Evolutionary conservation across 2,113 vertebrate genomes (phyloP).

Genomic region (Scatophagus argus): DNA sequence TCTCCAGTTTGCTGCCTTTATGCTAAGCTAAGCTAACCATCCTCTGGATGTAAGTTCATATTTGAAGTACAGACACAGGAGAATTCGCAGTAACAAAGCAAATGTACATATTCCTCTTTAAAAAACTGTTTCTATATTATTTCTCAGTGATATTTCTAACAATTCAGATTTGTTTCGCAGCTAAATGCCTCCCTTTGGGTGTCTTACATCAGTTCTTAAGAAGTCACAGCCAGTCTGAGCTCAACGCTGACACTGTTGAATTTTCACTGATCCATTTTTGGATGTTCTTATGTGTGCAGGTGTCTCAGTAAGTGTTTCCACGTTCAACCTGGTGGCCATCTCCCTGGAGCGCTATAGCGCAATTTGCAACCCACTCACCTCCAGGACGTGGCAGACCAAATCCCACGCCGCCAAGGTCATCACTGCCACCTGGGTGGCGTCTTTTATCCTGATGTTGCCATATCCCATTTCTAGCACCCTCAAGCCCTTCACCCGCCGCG

Average conservation of each 20-base stretch:
- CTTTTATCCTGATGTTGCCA: constrained; percentile 94
- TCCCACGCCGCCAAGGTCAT: constrained; percentile 96
- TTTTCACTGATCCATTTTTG: not conserved
- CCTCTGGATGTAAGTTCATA: too few relatives aligned
- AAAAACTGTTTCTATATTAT: too few relatives aligned
- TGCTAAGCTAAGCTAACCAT: not conserved
- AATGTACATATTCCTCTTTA: too few relatives aligned
- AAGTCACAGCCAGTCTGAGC: not conserved
- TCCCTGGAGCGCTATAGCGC: constrained; percentile 97
- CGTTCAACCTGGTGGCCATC: constrained; percentile 97
- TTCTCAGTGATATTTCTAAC: too few relatives aligned
- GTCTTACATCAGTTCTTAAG: too few relatives aligned
- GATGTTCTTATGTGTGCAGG: constrained; percentile 77
- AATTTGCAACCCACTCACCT: constrained; percentile 96
- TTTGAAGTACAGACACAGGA: too few relatives aligned
- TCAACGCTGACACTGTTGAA: not conserved
- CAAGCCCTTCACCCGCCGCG: constrained; percentile 89
- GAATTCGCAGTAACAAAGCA: too few relatives aligned
- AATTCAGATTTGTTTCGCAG: too few relatives aligned
- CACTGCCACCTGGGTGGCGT: constrained; percentile 91
- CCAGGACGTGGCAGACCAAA: constrained; percentile 96
- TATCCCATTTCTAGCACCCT: constrained; percentile 95
- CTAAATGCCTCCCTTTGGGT: too few relatives aligned
- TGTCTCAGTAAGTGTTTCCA: constrained; percentile 95
- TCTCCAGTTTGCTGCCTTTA: not conserved